Evolutionary conservation across 2,888 invertebrate genomes (phyloP).

Genomic region (Megamerina dolium): DNA sequence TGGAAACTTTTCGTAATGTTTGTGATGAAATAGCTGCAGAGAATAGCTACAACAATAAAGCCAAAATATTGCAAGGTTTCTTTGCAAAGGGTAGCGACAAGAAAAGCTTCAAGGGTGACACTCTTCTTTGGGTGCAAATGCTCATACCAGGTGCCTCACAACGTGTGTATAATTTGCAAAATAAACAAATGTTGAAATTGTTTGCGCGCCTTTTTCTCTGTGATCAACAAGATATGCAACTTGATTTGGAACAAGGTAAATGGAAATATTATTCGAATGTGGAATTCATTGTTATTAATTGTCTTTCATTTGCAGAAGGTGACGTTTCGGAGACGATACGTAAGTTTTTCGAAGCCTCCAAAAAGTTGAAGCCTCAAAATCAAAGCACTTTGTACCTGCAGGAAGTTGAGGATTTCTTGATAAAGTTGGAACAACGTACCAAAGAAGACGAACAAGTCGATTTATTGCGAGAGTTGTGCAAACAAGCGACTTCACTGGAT

Average conservation of each 20-base stretch:
- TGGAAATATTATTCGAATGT: background rate
- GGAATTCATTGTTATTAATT: background rate
- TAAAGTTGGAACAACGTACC: constrained; percentile 66
- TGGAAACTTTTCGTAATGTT: constrained; percentile 69
- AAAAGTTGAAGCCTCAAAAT: constrained; percentile 54
- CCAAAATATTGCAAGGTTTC: constrained; percentile 56
- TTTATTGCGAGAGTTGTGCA: constrained; percentile 67
- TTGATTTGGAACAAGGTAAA: constrained; percentile 71
- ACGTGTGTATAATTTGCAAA: constrained; percentile 85
- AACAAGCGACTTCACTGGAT: constrained; percentile 74
- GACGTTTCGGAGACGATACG: constrained; percentile 85
- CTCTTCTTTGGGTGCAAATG: constrained; percentile 73
- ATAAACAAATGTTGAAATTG: constrained; percentile 82
- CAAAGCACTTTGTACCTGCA: constrained; percentile 68
- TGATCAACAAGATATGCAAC: constrained; percentile 74
- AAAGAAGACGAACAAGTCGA: constrained; percentile 82
- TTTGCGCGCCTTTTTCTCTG: constrained; percentile 73
- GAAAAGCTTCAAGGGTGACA: constrained; percentile 68
- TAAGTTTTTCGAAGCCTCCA: constrained; percentile 66
- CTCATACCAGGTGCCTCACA: constrained; percentile 77
- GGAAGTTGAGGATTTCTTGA: constrained; percentile 71
- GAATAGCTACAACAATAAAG: constrained; percentile 63
- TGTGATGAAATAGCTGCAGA: constrained; percentile 73
- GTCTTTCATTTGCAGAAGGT: constrained; percentile 45
- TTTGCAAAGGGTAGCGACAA: constrained; percentile 57